Base-by-base conservation (phyloP, 2,888 invertebrate genomes). In the Alcis repandata region DNA sequence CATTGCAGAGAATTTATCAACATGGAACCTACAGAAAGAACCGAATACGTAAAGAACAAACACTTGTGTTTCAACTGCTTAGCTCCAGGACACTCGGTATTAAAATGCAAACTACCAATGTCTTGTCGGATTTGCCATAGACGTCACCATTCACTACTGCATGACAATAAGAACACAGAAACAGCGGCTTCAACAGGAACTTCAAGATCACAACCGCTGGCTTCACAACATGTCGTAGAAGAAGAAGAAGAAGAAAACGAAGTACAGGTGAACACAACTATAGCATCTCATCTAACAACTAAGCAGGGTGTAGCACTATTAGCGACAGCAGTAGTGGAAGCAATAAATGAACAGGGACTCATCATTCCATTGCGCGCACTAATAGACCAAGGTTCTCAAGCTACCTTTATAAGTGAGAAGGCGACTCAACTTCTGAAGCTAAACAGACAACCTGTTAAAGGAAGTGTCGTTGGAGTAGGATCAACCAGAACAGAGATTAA, bases 51-150 rank as follows among this genome's bases (percentile, higher is more conserved):
- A 0, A 40, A 40, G 9, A 63, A 17, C 7, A 68, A 71, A 3
- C 40, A 70, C 1, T 22, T 76, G 9, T 77, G 76, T 54, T 79
- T 66, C 52, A 78, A 75, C 43, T 77, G 73, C 46, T 56, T 76
- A 2, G 59, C 56, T 19, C 48, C 69, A 33, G 73, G 77, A 22
- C 74, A 77, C 38, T 66, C 71, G 7, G 71, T 59, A 10, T 51
- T 7, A 4, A 54, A 61, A 43, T 75, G 74, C 67, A 56, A 62
- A 0, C 9, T 71, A 19, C 62, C 59, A 22, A 43, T 70, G 58
- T 67, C 70, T 15, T 78, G 79, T 53, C 49, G 72, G 20, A 33
- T 72, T 19, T 76, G 78, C 13, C 41, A 62, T 11, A 65, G 58
- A 45, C 72, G 73, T 36, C 78, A 76, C 41, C 77, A 78, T 56